Percentiles rank a stretch among this genome's conserved stretches.
These are phyloP conservation scores for Cylloceria caligata DNA, from an alignment of 2,888 invertebrate genomes.

Conservation along the genomic window DNA sequence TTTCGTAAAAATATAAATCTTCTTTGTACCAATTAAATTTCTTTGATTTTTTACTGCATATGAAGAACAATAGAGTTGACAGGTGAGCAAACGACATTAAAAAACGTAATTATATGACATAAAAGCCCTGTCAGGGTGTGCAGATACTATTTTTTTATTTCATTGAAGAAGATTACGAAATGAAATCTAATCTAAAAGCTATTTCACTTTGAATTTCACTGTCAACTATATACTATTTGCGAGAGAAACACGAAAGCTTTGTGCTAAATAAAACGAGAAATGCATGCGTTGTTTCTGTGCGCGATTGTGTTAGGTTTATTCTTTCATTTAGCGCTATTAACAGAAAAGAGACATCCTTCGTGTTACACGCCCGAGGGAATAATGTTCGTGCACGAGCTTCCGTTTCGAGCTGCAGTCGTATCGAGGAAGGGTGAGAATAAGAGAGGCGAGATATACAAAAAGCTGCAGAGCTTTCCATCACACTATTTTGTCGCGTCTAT, in stretches of 20 bases:
- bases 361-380: conserved; percentile 25
- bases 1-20: not conserved
- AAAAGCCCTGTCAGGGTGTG: too few species aligned
- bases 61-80: not conserved
- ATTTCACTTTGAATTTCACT: not conserved
- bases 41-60: not conserved
- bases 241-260: conserved; percentile 23
- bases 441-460: conserved; percentile 22
- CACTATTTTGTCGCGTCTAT: conserved; percentile 28
- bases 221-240: not conserved
- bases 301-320: conserved; percentile 40
- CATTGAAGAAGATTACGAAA: not conserved
- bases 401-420: not conserved
- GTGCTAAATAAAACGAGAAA: conserved; percentile 12
- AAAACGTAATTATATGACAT: not conserved
- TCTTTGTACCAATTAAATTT: not conserved
- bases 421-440: conserved; percentile 25
- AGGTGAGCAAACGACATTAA: not conserved
- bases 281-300: conserved; percentile 16
- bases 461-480: conserved; percentile 34
- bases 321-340: conserved; percentile 28
- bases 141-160: too few species aligned
- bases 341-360: not conserved
- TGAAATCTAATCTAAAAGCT: conserved; percentile 3
- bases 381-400: conserved; percentile 32